Conservation (phyloP, 2,888 invertebrate species). For the Odontocolon sp. region DNA sequence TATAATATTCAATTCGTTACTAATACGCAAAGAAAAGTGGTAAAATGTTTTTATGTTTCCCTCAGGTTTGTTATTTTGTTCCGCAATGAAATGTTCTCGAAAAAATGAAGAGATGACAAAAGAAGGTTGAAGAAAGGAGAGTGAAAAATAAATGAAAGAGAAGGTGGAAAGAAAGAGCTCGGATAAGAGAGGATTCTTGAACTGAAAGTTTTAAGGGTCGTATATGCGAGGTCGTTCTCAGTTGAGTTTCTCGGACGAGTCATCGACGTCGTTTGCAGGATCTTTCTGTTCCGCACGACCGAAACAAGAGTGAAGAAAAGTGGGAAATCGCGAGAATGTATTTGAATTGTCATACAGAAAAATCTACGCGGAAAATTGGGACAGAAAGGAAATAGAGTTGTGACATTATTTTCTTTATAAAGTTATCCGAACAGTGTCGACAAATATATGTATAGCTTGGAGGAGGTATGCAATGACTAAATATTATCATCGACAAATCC, state of each 20-base stretch:
- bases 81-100: too few species aligned
- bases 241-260: conserved; percentile 39
- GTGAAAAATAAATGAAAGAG: not conserved
- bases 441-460: not conserved
- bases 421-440: conserved; percentile 9
- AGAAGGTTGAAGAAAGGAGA: conserved; percentile 23
- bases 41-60: too few species aligned
- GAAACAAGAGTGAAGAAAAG: not conserved
- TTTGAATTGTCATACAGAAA: not conserved
- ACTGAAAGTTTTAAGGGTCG: conserved; percentile 54
- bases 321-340: not conserved
- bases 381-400: not conserved
- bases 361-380: not conserved
- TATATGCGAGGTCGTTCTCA: conserved; percentile 42
- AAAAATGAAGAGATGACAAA: too few species aligned
- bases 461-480: not conserved
- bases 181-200: conserved; percentile 23
- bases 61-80: too few species aligned
- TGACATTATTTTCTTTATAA: not conserved
- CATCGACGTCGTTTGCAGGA: conserved; percentile 48
- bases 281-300: conserved; percentile 1
- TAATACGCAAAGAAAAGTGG: too few species aligned
- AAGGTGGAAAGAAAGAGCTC: not conserved
- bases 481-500: conserved; percentile 18
- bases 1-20: too few species aligned